These are phyloP conservation scores for Crossocerus cetratus DNA, from an alignment of 2,888 invertebrate genomes.

Conservation along the genomic window DNA sequence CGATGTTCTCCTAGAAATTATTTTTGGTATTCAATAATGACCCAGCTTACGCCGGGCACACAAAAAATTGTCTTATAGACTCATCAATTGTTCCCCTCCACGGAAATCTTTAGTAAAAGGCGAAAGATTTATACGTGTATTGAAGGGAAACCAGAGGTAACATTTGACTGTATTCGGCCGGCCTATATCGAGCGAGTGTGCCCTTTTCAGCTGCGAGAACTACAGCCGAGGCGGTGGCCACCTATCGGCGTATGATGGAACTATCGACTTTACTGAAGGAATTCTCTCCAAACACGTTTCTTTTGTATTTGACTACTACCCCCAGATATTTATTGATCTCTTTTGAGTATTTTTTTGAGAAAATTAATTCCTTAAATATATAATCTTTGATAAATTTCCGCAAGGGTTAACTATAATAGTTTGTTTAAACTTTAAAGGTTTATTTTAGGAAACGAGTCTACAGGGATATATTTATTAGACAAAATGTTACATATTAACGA, in stretches of 20 bases:
- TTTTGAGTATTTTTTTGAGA: too few relatives aligned
- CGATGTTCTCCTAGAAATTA: conserved; percentile 13
- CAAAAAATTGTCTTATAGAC: conserved; percentile 69
- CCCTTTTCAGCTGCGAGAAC: conserved; percentile 15
- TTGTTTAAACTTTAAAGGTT: background rate
- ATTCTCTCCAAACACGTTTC: background rate
- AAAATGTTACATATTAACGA: too few relatives aligned
- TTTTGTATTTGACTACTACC: background rate
- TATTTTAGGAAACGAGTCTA: background rate
- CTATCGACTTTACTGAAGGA: background rate
- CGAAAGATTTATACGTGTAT: conserved; percentile 77
- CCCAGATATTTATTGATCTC: background rate
- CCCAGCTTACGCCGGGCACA: conserved; percentile 55
- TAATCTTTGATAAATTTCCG: too few relatives aligned
- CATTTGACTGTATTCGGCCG: rapidly evolving
- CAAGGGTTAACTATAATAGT: background rate
- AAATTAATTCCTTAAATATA: too few relatives aligned
- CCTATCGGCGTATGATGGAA: conserved; percentile 18
- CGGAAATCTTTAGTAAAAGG: conserved; percentile 78
- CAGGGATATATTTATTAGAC: background rate
- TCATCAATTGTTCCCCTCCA: conserved; percentile 74
- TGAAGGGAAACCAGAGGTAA: conserved; percentile 76
- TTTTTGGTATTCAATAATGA: conserved; percentile 37
- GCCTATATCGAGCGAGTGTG: conserved; percentile 12
- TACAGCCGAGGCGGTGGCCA: background rate